Conservation (phyloP, 2,797 vertebrate species). For the Leptodactylus fallax region DNA sequence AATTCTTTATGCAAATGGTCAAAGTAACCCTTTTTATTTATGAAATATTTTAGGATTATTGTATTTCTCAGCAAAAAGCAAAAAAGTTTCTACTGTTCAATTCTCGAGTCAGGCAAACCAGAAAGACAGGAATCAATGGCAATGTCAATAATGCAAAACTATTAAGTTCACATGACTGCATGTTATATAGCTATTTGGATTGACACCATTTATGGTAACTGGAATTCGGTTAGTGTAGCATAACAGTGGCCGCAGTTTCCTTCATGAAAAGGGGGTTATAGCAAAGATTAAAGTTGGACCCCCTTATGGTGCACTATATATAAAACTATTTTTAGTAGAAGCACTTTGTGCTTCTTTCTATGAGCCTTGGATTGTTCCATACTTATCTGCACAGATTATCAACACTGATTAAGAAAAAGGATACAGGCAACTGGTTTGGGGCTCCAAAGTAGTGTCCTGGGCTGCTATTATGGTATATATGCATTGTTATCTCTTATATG, state of each 20-base stretch:
- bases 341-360: too few relatives aligned
- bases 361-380: too few relatives aligned
- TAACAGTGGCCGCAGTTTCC: too few relatives aligned
- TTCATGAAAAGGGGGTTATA: neutral
- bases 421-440: too few relatives aligned
- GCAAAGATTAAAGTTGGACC: neutral
- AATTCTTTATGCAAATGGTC: neutral
- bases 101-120: neutral
- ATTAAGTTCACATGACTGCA: constrained; percentile 5
- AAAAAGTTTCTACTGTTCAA: neutral
- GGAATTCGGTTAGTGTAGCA: neutral
- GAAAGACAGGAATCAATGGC: neutral
- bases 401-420: too few relatives aligned
- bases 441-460: too few relatives aligned
- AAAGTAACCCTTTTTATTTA: neutral
- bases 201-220: neutral
- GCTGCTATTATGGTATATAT: too few relatives aligned
- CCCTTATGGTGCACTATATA: too few relatives aligned
- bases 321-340: too few relatives aligned
- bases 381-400: too few relatives aligned
- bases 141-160: neutral
- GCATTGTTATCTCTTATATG: too few relatives aligned
- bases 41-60: neutral
- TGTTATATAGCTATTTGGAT: neutral
- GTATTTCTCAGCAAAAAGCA: neutral